phyloP scores from a whole-genome alignment of 2,888 invertebrate genomes.

The Pammene fasciana region DNA sequence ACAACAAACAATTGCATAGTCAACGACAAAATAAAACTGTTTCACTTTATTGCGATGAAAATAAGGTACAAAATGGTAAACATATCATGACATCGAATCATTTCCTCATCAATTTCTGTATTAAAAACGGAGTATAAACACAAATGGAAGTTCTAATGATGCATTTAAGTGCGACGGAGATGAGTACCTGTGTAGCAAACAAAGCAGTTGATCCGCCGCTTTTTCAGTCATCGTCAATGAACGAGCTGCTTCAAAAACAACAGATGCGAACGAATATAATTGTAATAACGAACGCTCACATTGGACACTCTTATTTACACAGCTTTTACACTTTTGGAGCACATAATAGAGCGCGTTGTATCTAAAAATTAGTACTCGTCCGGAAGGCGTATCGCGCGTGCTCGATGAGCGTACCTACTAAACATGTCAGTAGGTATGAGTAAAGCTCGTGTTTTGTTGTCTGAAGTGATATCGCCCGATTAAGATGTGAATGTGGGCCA shows the following conservation, averaged over 20 bases:
- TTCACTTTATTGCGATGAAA: not conserved
- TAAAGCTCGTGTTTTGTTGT: conserved; percentile 63
- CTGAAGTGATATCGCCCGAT: conserved; percentile 61
- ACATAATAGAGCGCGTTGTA: conserved; percentile 26
- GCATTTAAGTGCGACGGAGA: not conserved
- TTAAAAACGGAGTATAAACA: conserved; percentile 24
- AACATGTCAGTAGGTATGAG: conserved; percentile 61
- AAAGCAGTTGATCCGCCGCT: conserved; percentile 57
- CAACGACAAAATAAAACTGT: conserved; percentile 2
- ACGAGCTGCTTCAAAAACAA: conserved; percentile 42
- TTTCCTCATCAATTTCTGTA: conserved; percentile 23
- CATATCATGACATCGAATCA: not conserved
- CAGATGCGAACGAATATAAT: conserved; percentile 9
- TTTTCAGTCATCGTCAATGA: conserved; percentile 58
- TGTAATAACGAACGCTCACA: conserved; percentile 24
- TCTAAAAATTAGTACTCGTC: conserved; percentile 45
- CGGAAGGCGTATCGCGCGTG: conserved; percentile 45
- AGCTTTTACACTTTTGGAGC: conserved; percentile 26
- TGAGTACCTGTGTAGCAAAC: conserved; percentile 61
- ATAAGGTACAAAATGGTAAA: not conserved
- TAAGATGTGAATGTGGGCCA: conserved; percentile 67
- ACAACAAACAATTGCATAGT: conserved; percentile 19
- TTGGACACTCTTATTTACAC: conserved; percentile 47
- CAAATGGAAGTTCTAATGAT: conserved; percentile 20
- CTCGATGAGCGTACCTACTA: conserved; percentile 51